phyloP scores from a whole-genome alignment of 2,797 vertebrate species.

The Hippopotamyrus pictus region DNA sequence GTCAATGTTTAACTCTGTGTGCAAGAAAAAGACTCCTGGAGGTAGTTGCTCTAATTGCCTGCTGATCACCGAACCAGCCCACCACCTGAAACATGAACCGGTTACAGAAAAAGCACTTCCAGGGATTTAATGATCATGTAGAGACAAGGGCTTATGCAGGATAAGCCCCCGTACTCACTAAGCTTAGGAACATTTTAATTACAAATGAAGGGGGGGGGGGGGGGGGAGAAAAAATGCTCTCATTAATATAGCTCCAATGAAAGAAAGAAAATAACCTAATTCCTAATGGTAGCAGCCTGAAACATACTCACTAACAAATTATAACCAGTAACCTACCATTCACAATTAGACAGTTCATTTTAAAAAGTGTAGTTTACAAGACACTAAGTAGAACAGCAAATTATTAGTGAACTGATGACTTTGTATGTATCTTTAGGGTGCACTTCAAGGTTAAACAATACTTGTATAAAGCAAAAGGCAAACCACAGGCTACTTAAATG shows the following conservation, averaged over 20 bases:
- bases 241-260: background rate
- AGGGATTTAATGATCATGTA: background rate
- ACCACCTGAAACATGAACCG: background rate
- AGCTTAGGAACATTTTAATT: background rate
- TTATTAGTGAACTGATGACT: background rate
- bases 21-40: background rate
- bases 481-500: background rate
- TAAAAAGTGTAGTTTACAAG: background rate
- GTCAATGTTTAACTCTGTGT: conserved; percentile 1
- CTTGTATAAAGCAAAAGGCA: background rate
- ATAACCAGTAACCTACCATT: background rate
- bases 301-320: background rate
- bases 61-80: background rate
- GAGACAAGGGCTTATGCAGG: background rate
- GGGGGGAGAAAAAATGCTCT: background rate
- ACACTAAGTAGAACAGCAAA: background rate
- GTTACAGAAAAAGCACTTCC: background rate
- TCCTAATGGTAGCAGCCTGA: background rate
- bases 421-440: background rate
- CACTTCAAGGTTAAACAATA: background rate
- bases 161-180: background rate
- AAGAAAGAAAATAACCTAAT: background rate
- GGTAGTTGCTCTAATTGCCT: background rate
- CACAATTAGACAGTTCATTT: background rate
- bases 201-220: background rate